Conservation (phyloP, 2,888 invertebrate genomes). For the Drosophila ustulata region DNA sequence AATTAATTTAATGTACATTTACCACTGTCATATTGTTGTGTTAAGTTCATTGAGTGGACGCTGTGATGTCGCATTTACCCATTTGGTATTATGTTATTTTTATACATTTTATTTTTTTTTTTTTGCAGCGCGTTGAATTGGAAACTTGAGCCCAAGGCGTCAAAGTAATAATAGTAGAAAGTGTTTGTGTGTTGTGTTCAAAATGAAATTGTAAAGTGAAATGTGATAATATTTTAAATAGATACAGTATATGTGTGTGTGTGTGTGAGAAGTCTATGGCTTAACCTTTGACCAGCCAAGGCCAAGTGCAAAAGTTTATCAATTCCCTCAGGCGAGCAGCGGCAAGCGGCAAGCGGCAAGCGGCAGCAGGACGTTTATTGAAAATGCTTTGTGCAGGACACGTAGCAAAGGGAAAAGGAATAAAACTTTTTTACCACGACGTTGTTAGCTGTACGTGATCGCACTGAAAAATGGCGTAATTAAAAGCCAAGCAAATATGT, state of each 20-base stretch:
- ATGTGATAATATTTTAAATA: slow-evolving; percentile 56
- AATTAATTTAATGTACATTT: not conserved
- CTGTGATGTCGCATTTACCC: not conserved
- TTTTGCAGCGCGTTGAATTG: slow-evolving; percentile 21
- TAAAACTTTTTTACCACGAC: slow-evolving; percentile 60
- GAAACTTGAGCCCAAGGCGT: slow-evolving; percentile 34
- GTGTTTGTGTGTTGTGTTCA: slow-evolving; percentile 11
- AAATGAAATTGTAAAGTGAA: slow-evolving; percentile 45
- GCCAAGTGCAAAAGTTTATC: slow-evolving; percentile 75
- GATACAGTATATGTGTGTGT: slow-evolving; percentile 9
- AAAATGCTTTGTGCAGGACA: slow-evolving; percentile 73
- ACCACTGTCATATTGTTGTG: not conserved
- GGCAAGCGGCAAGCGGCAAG: slow-evolving; percentile 14
- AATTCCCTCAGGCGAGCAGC: slow-evolving; percentile 62
- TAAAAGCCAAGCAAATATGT: slow-evolving; percentile 60
- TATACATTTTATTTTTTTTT: slow-evolving; percentile 10
- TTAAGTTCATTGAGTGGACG: not conserved
- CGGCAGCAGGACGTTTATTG: slow-evolving; percentile 58
- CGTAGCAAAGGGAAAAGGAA: slow-evolving; percentile 62
- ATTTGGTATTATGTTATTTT: not conserved
- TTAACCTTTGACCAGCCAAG: slow-evolving; percentile 60
- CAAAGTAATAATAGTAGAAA: slow-evolving; percentile 8
- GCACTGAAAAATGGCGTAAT: slow-evolving; percentile 69
- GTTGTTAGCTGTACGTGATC: slow-evolving; percentile 59
- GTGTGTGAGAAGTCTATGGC: slow-evolving; percentile 10